phyloP scores from a whole-genome alignment of 2,797 vertebrate genomes.

The Pitangus sulphuratus region DNA sequence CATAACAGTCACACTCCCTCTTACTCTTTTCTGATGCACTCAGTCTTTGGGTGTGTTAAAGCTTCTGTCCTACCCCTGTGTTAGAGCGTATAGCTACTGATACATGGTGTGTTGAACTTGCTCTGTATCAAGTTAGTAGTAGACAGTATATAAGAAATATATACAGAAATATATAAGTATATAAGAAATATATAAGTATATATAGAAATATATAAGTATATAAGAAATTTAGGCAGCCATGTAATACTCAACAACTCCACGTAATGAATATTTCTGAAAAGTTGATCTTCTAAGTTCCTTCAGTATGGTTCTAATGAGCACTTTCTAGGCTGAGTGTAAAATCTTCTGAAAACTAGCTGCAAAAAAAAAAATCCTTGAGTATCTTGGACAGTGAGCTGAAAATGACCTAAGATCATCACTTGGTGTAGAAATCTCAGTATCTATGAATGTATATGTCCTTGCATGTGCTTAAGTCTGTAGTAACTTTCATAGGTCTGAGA shows the following conservation, averaged over 20 bases:
- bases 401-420: neutral
- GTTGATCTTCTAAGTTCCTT: neutral
- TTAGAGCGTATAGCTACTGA: neutral
- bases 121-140: neutral
- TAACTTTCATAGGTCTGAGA: neutral
- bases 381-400: neutral
- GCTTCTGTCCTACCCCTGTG: neutral
- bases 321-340: neutral
- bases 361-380: neutral
- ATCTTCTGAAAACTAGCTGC: neutral
- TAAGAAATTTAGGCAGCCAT: neutral
- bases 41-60: neutral
- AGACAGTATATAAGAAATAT: neutral
- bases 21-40: neutral
- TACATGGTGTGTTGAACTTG: neutral
- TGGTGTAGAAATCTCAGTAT: neutral
- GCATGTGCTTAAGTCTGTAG: neutral
- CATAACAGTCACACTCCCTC: rapidly evolving
- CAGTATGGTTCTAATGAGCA: neutral
- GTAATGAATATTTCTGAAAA: neutral
- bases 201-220: neutral
- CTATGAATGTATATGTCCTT: neutral
- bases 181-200: no score
- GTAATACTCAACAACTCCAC: neutral
- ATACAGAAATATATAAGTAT: no score